These are phyloP conservation scores for Artibeus jamaicensis DNA, from an alignment of 2,797 vertebrate genomes.

Conservation along the genomic window DNA sequence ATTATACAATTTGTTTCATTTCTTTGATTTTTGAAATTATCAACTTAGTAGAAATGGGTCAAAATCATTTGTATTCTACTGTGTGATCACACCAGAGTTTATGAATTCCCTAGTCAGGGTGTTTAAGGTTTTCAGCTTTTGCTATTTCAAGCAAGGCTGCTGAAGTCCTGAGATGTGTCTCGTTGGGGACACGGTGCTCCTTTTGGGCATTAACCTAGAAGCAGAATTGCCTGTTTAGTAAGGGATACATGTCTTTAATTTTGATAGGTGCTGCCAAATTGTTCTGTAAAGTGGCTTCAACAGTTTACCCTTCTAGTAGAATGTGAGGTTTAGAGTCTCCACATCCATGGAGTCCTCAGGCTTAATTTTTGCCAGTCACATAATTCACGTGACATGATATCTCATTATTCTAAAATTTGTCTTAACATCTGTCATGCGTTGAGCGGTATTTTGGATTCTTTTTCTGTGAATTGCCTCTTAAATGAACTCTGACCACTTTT, in stretches of 20 bases:
- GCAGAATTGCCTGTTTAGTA: neutral
- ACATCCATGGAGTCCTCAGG: neutral
- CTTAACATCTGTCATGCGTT: neutral
- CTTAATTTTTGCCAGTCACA: neutral
- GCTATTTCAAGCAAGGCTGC: neutral
- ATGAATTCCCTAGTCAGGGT: neutral
- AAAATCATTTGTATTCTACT: neutral
- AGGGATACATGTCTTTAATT: neutral
- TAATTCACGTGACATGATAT: neutral
- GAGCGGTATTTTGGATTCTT: neutral
- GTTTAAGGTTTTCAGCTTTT: neutral
- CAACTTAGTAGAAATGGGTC: neutral
- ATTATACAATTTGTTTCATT: neutral
- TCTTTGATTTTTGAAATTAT: neutral
- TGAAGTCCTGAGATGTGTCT: neutral
- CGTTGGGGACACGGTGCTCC: neutral
- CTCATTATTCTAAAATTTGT: neutral
- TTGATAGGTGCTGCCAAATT: neutral
- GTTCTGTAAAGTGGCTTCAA: neutral
- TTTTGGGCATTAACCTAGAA: conserved; percentile 11
- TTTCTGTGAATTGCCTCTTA: neutral
- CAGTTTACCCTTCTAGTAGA: neutral
- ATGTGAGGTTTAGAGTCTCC: neutral
- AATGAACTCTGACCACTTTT: neutral
- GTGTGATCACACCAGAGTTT: neutral